Conservation (phyloP, 1,140 invertebrate species). For the Cryptotermes secundus region DNA sequence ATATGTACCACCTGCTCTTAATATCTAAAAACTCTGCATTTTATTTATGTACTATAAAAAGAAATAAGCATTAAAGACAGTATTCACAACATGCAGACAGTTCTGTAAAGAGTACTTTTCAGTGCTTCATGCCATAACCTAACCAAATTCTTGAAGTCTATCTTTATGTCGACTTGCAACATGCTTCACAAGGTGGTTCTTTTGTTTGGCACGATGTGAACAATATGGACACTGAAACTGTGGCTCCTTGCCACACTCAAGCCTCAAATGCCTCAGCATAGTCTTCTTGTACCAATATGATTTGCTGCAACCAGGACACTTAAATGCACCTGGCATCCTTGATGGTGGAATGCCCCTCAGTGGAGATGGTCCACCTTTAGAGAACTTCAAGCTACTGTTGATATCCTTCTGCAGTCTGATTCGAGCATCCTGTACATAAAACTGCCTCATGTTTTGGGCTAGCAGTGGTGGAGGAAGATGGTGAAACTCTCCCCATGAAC, state of each 20-base stretch:
- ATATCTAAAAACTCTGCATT: too few relatives aligned
- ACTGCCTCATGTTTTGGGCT: background rate
- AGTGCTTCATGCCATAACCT: background rate
- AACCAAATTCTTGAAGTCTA: background rate
- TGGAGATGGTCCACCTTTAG: background rate
- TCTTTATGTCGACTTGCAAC: conserved; percentile 53
- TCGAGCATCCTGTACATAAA: background rate
- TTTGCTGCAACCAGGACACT: conserved; percentile 59
- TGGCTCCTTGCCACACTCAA: conserved; percentile 41
- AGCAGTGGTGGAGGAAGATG: background rate
- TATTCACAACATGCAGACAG: background rate
- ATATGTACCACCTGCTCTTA: too few relatives aligned
- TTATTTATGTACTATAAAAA: too few relatives aligned
- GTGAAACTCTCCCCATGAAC: background rate
- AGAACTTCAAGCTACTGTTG: background rate
- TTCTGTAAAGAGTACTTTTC: background rate
- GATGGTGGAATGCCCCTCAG: background rate
- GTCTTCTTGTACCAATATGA: conserved; percentile 41
- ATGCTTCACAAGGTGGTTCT: conserved; percentile 82
- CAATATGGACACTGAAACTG: conserved; percentile 45
- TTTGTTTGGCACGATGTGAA: conserved; percentile 43
- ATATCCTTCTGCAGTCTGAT: background rate
- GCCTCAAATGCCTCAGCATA: conserved; percentile 40
- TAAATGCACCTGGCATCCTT: conserved; percentile 7
- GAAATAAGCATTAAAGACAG: too few relatives aligned